Percentiles rank a stretch among this genome's conserved stretches.
phyloP scores from a whole-genome alignment of 2,113 vertebrate genomes.

The Rafetus swinhoei region DNA sequence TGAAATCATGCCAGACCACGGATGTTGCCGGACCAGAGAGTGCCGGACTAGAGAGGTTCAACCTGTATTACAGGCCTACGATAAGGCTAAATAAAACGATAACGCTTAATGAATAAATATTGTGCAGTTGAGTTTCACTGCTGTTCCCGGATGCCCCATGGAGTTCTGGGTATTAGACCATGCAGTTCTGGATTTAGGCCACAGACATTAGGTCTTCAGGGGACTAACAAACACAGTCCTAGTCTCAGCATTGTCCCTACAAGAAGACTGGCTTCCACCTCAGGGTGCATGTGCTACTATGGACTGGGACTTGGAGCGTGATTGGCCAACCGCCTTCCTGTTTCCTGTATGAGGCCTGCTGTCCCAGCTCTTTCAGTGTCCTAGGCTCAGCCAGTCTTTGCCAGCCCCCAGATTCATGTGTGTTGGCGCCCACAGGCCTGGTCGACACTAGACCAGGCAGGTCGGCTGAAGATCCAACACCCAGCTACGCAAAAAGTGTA shows the following conservation, averaged over 20 bases:
- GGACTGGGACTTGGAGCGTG: background rate
- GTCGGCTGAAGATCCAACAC: too few species aligned
- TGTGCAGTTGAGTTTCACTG: background rate
- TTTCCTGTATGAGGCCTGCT: background rate
- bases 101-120: background rate
- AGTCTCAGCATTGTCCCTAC: background rate
- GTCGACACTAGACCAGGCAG: too few species aligned
- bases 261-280: conserved; percentile 37
- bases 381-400: background rate
- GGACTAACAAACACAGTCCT: fast-evolving
- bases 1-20: too few species aligned
- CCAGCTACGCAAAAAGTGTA: too few species aligned
- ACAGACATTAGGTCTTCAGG: fast-evolving
- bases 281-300: background rate
- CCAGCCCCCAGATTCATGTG: conserved; percentile 37
- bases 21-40: too few species aligned
- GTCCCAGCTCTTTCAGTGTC: background rate
- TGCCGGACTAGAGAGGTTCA: too few species aligned
- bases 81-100: background rate
- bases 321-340: background rate
- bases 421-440: conserved; percentile 37
- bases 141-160: background rate
- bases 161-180: background rate
- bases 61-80: background rate
- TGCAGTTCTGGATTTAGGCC: background rate